Evolutionary conservation across 2,888 invertebrate genomes (phyloP).

Genomic region (Drepanosiphum platanoidis): DNA sequence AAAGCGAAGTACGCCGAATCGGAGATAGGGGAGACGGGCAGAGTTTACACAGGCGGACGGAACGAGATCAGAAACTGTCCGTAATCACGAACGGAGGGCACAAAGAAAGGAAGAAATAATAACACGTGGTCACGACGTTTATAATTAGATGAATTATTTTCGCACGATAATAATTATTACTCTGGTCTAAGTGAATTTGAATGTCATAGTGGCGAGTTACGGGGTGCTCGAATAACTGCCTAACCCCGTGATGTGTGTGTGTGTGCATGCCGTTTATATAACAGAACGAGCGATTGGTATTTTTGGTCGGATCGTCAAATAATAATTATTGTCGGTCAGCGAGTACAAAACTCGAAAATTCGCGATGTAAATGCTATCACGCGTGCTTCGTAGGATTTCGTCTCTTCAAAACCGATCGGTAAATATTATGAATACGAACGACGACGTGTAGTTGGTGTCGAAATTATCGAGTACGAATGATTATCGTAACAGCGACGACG

Average conservation of each 20-base stretch:
- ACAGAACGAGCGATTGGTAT: no score
- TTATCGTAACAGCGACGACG: no score
- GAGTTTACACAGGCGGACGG: not conserved
- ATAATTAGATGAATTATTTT: not conserved
- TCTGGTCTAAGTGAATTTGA: slow-evolving; percentile 11
- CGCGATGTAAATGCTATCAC: no score
- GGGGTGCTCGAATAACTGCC: not conserved
- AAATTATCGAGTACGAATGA: no score
- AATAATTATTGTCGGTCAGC: no score
- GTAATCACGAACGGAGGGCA: not conserved
- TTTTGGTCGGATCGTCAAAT: no score
- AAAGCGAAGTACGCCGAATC: not conserved
- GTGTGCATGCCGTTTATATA: not conserved
- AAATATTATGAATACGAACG: no score
- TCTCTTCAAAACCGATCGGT: no score
- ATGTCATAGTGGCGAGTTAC: not conserved
- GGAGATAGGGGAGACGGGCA: not conserved
- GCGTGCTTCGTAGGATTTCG: no score
- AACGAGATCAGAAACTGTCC: not conserved
- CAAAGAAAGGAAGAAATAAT: not conserved
- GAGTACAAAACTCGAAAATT: no score
- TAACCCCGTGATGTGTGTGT: not conserved
- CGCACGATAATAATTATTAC: not conserved
- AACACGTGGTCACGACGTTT: not conserved
- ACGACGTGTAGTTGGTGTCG: no score